These are phyloP conservation scores for Chitala chitala DNA, from an alignment of 2,113 vertebrate genomes.

Conservation along the genomic window DNA sequence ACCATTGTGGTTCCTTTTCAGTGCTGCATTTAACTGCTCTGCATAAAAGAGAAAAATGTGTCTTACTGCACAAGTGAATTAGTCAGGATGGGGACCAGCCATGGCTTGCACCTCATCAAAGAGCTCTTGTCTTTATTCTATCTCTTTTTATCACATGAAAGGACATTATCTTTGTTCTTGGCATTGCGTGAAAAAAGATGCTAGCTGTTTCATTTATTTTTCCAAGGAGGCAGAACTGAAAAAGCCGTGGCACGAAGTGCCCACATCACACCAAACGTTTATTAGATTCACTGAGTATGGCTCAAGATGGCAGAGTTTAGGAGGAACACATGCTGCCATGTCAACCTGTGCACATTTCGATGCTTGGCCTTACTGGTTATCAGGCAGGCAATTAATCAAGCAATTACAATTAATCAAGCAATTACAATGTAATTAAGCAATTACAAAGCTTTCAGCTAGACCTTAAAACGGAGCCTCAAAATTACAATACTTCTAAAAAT, in stretches of 20 bases:
- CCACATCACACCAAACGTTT: slow-evolving; percentile 25
- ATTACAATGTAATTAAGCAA: no score
- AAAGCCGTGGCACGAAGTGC: slow-evolving; percentile 34
- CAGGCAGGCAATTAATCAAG: no score
- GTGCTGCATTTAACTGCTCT: slow-evolving; percentile 54
- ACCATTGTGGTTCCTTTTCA: slow-evolving; percentile 50
- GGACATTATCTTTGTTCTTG: slow-evolving; percentile 47
- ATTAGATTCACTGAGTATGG: background rate
- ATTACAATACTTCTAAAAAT: no score
- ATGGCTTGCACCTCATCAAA: slow-evolving; percentile 40
- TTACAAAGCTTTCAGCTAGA: no score
- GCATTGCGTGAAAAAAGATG: slow-evolving; percentile 33
- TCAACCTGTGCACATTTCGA: no score
- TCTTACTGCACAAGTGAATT: slow-evolving; percentile 41
- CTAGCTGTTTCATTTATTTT: slow-evolving; percentile 31
- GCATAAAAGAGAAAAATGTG: slow-evolving; percentile 48
- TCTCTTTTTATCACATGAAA: slow-evolving; percentile 46
- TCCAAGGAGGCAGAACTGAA: background rate
- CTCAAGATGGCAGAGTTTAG: no score
- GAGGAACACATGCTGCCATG: no score
- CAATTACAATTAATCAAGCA: no score
- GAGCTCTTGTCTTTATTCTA: slow-evolving; percentile 38
- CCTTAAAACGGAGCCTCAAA: no score
- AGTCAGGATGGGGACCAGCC: slow-evolving; percentile 50
- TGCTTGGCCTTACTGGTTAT: no score